Evolutionary conservation across 1,140 invertebrate genomes (phyloP).

Genomic region (Belonocnema kinseyi): DNA sequence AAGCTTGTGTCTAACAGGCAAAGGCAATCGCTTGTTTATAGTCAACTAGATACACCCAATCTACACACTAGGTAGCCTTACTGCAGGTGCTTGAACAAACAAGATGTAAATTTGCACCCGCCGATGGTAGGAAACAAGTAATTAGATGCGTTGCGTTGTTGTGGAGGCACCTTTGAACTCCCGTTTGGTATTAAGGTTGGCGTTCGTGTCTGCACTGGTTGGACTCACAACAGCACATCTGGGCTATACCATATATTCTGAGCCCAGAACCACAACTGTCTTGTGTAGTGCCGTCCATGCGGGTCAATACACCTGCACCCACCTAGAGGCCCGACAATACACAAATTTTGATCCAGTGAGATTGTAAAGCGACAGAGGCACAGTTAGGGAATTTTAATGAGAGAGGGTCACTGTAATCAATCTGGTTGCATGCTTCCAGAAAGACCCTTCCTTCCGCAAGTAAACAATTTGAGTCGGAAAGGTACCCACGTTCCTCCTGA

Average conservation of each 20-base stretch:
- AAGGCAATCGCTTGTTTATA: slow-evolving; percentile 61
- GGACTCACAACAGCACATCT: slow-evolving; percentile 44
- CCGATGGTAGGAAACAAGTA: slow-evolving; percentile 67
- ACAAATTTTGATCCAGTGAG: slow-evolving; percentile 27
- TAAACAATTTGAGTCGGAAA: no score
- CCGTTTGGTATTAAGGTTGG: slow-evolving; percentile 64
- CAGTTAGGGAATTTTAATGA: slow-evolving; percentile 26
- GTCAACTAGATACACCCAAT: slow-evolving; percentile 59
- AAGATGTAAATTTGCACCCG: slow-evolving; percentile 68
- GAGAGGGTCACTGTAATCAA: no score
- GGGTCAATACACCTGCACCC: background rate
- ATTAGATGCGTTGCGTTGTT: slow-evolving; percentile 70
- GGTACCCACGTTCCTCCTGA: no score
- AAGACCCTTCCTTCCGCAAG: no score
- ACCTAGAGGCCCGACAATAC: no score
- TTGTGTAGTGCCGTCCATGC: background rate
- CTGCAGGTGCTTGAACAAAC: slow-evolving; percentile 69
- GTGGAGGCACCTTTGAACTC: slow-evolving; percentile 69
- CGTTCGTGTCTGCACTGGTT: slow-evolving; percentile 43
- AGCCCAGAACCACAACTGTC: background rate
- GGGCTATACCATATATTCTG: slow-evolving; percentile 42
- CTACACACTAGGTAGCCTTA: slow-evolving; percentile 57
- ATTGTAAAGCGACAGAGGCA: slow-evolving; percentile 40
- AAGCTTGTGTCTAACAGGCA: slow-evolving; percentile 22
- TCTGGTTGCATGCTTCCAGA: no score